A percentile compares a stretch with the other conserved stretches of the same genome.
These are phyloP conservation scores for Nestor notabilis DNA, from an alignment of 2,113 vertebrate genomes.

Conservation along the genomic window DNA sequence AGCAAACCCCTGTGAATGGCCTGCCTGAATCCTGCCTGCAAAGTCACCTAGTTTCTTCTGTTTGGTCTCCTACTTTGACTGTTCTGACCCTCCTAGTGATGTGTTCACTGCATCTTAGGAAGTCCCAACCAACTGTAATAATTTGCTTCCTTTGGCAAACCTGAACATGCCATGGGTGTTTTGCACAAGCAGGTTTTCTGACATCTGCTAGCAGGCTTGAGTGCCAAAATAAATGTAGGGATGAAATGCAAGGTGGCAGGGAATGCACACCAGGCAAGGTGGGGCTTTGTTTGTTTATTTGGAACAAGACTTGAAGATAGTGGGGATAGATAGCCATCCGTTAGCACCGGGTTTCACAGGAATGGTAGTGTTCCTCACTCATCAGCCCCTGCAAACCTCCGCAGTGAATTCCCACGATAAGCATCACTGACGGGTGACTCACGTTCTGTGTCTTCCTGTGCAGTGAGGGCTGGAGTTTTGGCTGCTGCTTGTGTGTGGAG, in stretches of 20 bases:
- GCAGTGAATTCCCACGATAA: background rate
- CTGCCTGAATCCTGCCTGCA: background rate
- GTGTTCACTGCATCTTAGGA: background rate
- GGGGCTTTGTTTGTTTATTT: constrained; percentile 39
- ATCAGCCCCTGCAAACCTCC: background rate
- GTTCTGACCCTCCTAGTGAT: background rate
- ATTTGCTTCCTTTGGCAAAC: constrained; percentile 44
- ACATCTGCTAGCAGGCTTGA: background rate
- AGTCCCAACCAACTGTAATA: constrained; percentile 4
- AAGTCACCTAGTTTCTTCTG: background rate
- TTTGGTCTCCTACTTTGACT: background rate
- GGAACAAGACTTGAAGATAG: background rate
- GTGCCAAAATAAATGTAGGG: constrained; percentile 43
- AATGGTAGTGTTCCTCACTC: constrained; percentile 5
- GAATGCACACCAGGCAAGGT: constrained; percentile 21
- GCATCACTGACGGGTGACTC: background rate
- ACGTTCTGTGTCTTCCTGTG: background rate
- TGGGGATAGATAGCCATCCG: background rate
- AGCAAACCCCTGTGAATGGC: background rate
- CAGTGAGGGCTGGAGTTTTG: background rate
- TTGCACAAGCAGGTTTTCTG: constrained; percentile 21
- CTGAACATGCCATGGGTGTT: background rate
- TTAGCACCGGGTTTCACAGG: background rate
- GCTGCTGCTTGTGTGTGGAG: background rate
- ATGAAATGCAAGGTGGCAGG: constrained; percentile 41